These are phyloP conservation scores for Ariolimax columbianus DNA, from an alignment of 2,888 invertebrate species.

Conservation along the genomic window DNA sequence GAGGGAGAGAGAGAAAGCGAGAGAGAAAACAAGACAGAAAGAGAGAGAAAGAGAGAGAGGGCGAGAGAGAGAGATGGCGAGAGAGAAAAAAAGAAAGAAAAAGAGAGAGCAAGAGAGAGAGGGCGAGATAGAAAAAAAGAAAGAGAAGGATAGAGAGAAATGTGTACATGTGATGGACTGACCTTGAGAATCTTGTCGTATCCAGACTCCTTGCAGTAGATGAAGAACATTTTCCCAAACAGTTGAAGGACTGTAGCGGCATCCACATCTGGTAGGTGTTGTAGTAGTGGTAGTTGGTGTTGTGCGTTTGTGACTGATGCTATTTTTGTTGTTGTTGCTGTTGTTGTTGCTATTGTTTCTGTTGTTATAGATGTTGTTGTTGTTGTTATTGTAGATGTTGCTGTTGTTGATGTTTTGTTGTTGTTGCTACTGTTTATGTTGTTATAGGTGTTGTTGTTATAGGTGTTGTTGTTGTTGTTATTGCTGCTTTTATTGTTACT, in stretches of 20 bases:
- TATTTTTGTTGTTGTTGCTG: not conserved
- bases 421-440: no score
- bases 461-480: no score
- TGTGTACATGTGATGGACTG: constrained; percentile 54
- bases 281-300: not conserved
- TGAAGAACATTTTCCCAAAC: constrained; percentile 75
- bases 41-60: not conserved
- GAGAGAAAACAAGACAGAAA: not conserved
- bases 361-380: not conserved
- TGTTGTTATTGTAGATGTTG: no score
- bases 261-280: constrained; percentile 60
- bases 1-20: not conserved
- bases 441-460: no score
- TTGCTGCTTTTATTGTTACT: no score
- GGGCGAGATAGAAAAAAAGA: not conserved
- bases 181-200: constrained; percentile 94
- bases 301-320: no score
- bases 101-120: not conserved
- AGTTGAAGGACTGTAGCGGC: constrained; percentile 71
- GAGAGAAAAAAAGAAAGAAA: not conserved
- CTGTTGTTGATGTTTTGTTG: no score
- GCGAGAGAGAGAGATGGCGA: not conserved
- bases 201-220: constrained; percentile 82
- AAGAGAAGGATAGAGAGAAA: not conserved
- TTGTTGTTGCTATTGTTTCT: not conserved